Evolutionary conservation across 30 jellyfish, hydroid and myxozoan species (phyloP), one percentile per base, ranked within the genome.

Genomic region (Hydractinia symbiolongicarpus): DNA sequence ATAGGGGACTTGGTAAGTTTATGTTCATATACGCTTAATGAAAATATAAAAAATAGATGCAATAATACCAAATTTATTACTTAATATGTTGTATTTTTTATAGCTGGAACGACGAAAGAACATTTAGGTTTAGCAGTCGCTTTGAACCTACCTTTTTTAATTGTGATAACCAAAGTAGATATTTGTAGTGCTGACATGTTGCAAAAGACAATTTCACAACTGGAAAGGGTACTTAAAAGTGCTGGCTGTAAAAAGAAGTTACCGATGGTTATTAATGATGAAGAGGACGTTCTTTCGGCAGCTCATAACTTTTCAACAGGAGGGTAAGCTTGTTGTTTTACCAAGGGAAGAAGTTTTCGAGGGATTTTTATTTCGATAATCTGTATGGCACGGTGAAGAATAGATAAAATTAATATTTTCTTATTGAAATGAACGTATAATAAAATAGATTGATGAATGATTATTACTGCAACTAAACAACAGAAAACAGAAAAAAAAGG

Each of bases 121-220:
- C 99, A 94, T 76, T 87, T 94, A 51, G 99, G 99, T 11, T 77
- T 94, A 67, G 99, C 99, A 16, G 81, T 94, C 14, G 99, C 99
- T 4, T 67, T 94, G 81, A 86, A 89, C 60, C 83, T 94, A 50
- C 99, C 99, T 4, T 89, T 88, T 20, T 82, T 94, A 15, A 92
- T 94, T 53, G 96, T 94, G 50, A 81, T 94, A 20, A 94, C 94
- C 44, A 94, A 94, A 72, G 82, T 88, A 14, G 99, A 94, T 72
- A 20, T 88, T 60, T 84, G 99, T 66, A 62, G 84, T 55, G 72
- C 67, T 9, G 94, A 79, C 16, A 82, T 84, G 0, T 77, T 88
- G 19, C 87, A 77, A 68, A 75, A 92, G 54, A 88, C 95, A 15
- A 72, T 89, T 11, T 60, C 21, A 70, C 99, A 94, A 79, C 84